Evolutionary conservation across 2,113 vertebrate species (phyloP), one percentile per base, ranked within the genome.

Genomic region (Cyanoramphus novaezelandiae): DNA sequence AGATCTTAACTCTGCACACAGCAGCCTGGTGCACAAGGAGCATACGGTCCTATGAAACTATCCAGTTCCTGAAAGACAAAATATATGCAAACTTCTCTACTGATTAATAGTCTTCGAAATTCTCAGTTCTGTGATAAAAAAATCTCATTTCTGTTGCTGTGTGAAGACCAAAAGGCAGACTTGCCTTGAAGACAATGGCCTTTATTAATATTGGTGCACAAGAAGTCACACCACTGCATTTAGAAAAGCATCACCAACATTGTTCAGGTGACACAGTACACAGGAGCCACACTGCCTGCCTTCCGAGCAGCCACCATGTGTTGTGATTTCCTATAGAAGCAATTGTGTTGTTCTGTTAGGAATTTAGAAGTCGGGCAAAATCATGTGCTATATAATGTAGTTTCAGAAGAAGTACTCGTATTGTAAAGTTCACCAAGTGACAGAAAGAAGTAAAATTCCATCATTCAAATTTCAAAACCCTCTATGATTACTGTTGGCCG

Each of bases 61-160:
- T 23, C 23, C 21, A 21, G 74, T 72, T 88, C 78, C 94, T 84
- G 52, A 84, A 85, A 90, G 83, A 21, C 9, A 25, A 94, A 74
- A 57, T 57, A 53, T 35, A 93, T 69, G 83, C 62, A 79, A 84
- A 57, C 86, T 96, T 97, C 94, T 92, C 69, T 37, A 74, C 74
- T 72, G 77, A 85, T 87, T 89, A 79, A 84, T 87, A 82, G 27
- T 41, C 57, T 87, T 91, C 69, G 79, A 76, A 85, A 44, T 82
- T 37, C 92, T 79, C 80, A 50, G 52, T 44, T 29, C 19, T 46
- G 17, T 89, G 83, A 92, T 52, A 46, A 53, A 80, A 86, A 92
- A 83, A 8, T 6, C 71, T 33, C 3, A 0, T 74, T 82, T 37
- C 62, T 94, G 44, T 37, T 83, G 60, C 80, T 43, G 9, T 17